Conservation (phyloP, 2,888 invertebrate genomes). For the Stenotaenia linearis region DNA sequence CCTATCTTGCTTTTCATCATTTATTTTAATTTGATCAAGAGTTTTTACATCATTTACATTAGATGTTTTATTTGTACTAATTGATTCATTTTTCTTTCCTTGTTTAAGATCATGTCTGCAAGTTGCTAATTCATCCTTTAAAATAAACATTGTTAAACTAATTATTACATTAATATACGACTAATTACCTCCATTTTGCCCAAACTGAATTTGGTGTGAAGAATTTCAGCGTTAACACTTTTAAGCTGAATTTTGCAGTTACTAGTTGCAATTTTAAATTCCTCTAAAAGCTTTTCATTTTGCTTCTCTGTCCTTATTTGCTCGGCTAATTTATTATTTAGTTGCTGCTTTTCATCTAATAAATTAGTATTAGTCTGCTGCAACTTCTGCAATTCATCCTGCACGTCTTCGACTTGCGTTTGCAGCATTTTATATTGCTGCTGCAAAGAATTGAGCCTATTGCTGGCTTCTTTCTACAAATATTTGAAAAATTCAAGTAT, state of each 20-base stretch:
- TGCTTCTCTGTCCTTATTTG: neutral
- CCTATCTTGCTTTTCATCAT: neutral
- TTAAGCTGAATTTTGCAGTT: neutral
- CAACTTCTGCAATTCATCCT: neutral
- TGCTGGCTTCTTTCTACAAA: constrained; percentile 49
- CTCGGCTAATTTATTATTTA: neutral
- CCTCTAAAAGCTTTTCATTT: neutral
- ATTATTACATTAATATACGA: neutral
- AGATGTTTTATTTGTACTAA: neutral
- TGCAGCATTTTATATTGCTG: constrained; percentile 55
- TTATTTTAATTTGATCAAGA: neutral
- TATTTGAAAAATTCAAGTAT: neutral
- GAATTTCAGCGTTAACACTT: neutral
- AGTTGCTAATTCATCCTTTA: neutral
- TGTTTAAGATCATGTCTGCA: neutral
- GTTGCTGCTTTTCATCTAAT: constrained; percentile 11
- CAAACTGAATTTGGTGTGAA: neutral
- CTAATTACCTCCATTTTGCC: neutral
- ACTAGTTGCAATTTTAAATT: neutral
- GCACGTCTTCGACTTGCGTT: neutral
- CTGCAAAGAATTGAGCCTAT: constrained; percentile 54
- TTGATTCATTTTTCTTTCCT: neutral
- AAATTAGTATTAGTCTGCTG: neutral
- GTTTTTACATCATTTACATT: neutral
- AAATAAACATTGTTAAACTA: neutral